A percentile compares a stretch with the other conserved stretches of the same genome.
Conservation (phyloP, 2,113 vertebrate species). For the Lophotis ruficrista region DNA sequence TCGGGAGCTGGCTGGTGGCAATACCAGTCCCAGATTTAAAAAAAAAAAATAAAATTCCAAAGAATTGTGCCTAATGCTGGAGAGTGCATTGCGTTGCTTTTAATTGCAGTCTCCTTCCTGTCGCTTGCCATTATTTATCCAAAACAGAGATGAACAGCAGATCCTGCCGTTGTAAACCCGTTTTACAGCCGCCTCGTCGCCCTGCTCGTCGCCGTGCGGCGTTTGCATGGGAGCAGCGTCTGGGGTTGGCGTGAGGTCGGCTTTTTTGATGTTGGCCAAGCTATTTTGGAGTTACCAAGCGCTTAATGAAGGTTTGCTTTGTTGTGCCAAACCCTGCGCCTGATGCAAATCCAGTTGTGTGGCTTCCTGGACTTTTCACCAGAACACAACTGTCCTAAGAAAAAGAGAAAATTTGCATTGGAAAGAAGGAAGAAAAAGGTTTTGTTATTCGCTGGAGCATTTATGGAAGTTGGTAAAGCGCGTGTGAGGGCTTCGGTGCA, state of each 20-base stretch:
- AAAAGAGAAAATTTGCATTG: too few species aligned
- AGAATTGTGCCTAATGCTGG: background rate
- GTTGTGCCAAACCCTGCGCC: too few species aligned
- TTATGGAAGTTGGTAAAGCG: accelerated
- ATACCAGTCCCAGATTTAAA: background rate
- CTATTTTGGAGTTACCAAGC: background rate
- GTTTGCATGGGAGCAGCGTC: background rate
- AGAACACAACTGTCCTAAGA: background rate
- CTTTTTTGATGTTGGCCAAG: too few species aligned
- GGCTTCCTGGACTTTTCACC: background rate
- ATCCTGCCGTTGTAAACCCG: background rate
- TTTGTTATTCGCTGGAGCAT: accelerated
- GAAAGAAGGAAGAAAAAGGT: background rate
- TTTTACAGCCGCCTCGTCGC: background rate
- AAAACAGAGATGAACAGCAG: accelerated
- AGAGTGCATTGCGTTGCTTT: background rate
- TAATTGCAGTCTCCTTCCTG: background rate
- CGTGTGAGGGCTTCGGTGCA: accelerated
- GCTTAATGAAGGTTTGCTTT: background rate
- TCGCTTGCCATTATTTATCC: background rate
- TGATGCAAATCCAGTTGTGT: accelerated
- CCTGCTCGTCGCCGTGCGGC: accelerated
- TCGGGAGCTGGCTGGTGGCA: background rate
- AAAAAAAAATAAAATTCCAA: background rate
- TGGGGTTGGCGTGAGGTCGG: accelerated